Evolutionary conservation across 2,888 invertebrate genomes (phyloP).

Genomic region (Cylloceria caligata): DNA sequence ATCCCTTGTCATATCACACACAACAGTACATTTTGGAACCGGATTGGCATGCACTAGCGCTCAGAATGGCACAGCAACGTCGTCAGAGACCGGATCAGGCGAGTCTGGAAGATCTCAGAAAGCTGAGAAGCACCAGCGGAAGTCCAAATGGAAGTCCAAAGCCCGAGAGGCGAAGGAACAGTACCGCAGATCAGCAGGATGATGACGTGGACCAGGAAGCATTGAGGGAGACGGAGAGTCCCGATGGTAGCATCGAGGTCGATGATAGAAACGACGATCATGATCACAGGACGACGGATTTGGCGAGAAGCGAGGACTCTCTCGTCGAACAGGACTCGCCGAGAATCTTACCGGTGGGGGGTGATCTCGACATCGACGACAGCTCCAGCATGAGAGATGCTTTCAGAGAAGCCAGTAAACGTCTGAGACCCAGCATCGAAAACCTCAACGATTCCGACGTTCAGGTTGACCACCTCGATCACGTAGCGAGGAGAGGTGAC

Average conservation of each 20-base stretch:
- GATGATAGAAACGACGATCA: conserved; percentile 80
- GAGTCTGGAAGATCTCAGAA: conserved; percentile 80
- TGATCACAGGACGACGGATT: conserved; percentile 74
- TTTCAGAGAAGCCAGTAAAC: conserved; percentile 75
- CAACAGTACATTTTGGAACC: conserved; percentile 82
- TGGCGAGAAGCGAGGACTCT: conserved; percentile 81
- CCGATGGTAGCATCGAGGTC: conserved; percentile 83
- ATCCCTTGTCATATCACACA: conserved; percentile 81
- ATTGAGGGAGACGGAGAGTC: conserved; percentile 77
- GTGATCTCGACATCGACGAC: conserved; percentile 77
- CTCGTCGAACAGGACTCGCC: conserved; percentile 79
- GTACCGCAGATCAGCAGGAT: conserved; percentile 64
- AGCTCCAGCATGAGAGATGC: conserved; percentile 70
- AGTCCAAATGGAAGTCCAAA: conserved; percentile 79
- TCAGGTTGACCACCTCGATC: conserved; percentile 72
- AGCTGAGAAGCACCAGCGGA: conserved; percentile 76
- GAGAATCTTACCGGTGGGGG: conserved; percentile 75
- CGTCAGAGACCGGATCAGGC: conserved; percentile 81
- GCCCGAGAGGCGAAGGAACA: conserved; percentile 73
- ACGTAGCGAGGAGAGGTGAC: conserved; percentile 72
- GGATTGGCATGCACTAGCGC: conserved; percentile 82
- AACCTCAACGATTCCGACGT: conserved; percentile 79
- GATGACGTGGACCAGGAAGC: conserved; percentile 69
- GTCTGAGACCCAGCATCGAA: conserved; percentile 79
- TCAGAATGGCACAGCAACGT: conserved; percentile 83